phyloP scores from a whole-genome alignment of 2,113 vertebrate species.

The Eurypyga helias region DNA sequence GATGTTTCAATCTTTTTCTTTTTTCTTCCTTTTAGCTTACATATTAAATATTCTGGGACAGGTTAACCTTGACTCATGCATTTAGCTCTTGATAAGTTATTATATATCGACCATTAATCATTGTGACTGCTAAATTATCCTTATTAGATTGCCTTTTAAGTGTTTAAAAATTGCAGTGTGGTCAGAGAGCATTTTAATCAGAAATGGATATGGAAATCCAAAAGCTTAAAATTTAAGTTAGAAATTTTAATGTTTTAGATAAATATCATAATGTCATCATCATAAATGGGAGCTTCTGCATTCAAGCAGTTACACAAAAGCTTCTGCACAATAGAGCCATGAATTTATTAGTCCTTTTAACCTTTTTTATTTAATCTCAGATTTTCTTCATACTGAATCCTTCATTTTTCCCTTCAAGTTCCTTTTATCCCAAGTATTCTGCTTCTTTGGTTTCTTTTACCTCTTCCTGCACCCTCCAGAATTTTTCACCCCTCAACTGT shows the following conservation, averaged over 20 bases:
- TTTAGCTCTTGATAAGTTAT: not conserved
- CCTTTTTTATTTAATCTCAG: not conserved
- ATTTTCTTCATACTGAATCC: not conserved
- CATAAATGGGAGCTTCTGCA: not conserved
- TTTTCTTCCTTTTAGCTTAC: not conserved
- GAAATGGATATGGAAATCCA: not conserved
- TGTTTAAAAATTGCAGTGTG: not conserved
- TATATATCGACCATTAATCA: constrained; percentile 33
- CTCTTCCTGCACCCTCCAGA: not conserved
- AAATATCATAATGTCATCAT: not conserved
- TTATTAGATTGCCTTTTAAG: not conserved
- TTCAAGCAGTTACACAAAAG: not conserved
- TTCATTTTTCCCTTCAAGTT: not conserved
- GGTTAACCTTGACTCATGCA: not conserved
- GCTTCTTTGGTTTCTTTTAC: not conserved
- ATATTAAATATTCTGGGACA: not conserved
- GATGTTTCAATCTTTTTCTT: not conserved
- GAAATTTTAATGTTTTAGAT: not conserved
- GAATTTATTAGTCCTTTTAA: not conserved
- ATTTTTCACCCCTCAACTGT: fast-evolving
- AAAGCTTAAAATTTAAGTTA: not conserved
- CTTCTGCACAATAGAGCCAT: not conserved
- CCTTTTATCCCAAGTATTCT: not conserved
- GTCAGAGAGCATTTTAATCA: not conserved
- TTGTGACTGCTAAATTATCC: constrained; percentile 11